Conservation (phyloP, 2,888 invertebrate genomes). For the Drosophila robusta region DNA sequence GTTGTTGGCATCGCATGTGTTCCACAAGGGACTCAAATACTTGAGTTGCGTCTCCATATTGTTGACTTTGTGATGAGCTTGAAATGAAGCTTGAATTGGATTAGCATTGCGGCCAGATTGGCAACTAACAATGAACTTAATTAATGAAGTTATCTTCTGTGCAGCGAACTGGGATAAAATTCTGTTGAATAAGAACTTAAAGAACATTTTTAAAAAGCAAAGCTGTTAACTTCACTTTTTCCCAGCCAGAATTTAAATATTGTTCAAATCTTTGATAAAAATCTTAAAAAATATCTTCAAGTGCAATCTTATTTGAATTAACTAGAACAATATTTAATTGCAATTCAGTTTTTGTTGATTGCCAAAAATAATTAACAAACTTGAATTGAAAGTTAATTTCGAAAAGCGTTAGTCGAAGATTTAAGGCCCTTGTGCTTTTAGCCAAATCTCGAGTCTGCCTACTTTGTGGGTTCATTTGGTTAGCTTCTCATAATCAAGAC, state of each 20-base stretch:
- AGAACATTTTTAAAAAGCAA: too few species aligned
- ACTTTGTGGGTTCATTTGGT: slow-evolving; percentile 13
- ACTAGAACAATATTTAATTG: too few species aligned
- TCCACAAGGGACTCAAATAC: slow-evolving; percentile 18
- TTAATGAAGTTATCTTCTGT: slow-evolving; percentile 47
- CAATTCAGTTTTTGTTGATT: too few species aligned
- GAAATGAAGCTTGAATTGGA: slow-evolving; percentile 43
- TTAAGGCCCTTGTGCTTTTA: slow-evolving; percentile 2
- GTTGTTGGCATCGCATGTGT: slow-evolving; percentile 15
- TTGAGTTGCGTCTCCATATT: slow-evolving; percentile 10
- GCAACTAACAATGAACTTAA: slow-evolving; percentile 36
- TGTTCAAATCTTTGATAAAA: too few species aligned
- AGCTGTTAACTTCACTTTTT: too few species aligned
- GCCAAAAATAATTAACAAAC: too few species aligned
- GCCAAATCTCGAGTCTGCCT: slow-evolving; percentile 6
- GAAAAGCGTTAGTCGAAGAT: not conserved
- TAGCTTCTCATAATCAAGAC: slow-evolving; percentile 10
- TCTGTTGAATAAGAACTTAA: too few species aligned
- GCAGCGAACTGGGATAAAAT: not conserved
- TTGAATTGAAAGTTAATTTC: not conserved
- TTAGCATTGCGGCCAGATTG: slow-evolving; percentile 29
- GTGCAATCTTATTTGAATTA: too few species aligned
- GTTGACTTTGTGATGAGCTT: slow-evolving; percentile 52
- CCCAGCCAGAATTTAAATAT: too few species aligned
- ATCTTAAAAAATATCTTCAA: too few species aligned